Evolutionary conservation across 2,113 vertebrate genomes (phyloP), one percentile per base, ranked within the genome.

Genomic region (Pangasianodon gigas): DNA sequence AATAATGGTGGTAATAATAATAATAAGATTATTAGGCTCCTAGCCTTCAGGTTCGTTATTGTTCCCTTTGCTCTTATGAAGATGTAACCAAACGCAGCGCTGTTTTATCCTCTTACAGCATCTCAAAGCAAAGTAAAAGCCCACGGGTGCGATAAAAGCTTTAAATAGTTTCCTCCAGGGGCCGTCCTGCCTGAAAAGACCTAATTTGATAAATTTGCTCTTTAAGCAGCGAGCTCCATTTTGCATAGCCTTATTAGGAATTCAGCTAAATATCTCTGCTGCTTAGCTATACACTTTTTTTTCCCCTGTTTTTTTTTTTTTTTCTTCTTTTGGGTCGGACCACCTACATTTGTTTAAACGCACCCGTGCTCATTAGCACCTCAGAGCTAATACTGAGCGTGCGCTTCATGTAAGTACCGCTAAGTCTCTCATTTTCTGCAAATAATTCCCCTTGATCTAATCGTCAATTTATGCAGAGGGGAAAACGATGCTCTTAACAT

Each of bases 121-220:
- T 95, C 95, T 96, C 93, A 96, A 95, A 95, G 94, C 88, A 94
- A 92, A 86, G 92, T 90, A 87, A 93, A 94, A 92, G 91, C 96
- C 94, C 93, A 67, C 37, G 95, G 95, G 95, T 94, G 91, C 94
- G 94, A 94, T 94, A 94, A 94, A 93, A 94, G 93, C 95, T 96
- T 96, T 96, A 95, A 96, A 96, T 95, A 95, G 93, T 95, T 93
- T 95, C 94, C 95, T 94, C 91, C 6, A 91, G 95, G 94, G 94
- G 93, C 92, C 8, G 79, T 91, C 94, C 93, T 89, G 93, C 90
- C 93, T 94, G 92, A 91, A 95, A 95, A 94, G 92, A 96, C 95
- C 95, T 95, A 94, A 96, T 96, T 96, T 96, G 95, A 96, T 95
- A 95, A 95, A 95, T 95, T 95, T 96, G 93, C 95, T 96, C 95